phyloP scores from a whole-genome alignment of 2,113 vertebrate genomes.

The Hylia prasina region DNA sequence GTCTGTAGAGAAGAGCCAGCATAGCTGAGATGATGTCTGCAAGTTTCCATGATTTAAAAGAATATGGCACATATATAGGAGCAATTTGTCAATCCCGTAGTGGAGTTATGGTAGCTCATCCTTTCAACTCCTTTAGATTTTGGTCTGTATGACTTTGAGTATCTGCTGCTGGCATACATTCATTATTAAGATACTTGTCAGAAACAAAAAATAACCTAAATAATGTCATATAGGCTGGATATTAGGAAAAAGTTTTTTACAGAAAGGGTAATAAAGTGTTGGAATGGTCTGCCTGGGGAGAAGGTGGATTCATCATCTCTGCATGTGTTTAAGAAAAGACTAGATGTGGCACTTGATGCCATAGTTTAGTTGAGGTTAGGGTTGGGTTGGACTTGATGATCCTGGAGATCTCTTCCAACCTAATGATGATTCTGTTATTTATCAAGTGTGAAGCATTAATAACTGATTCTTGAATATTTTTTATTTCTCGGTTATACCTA shows the following conservation, averaged over 20 bases:
- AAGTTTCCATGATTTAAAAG: not conserved
- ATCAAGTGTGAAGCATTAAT: not conserved
- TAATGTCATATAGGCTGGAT: too few relatives aligned
- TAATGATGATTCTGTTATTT: too few relatives aligned
- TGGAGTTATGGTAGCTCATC: not conserved
- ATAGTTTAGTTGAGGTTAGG: too few relatives aligned
- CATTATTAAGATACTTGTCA: not conserved
- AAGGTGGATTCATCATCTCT: too few relatives aligned
- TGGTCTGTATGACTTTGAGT: not conserved
- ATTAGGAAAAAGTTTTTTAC: too few relatives aligned
- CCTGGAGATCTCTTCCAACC: too few relatives aligned
- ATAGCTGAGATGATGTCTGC: not conserved
- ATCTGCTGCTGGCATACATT: not conserved
- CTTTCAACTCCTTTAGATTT: not conserved
- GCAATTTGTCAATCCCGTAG: not conserved
- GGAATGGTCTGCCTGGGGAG: too few relatives aligned
- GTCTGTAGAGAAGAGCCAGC: not conserved
- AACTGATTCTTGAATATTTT: not conserved
- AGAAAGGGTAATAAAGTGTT: too few relatives aligned
- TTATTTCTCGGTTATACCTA: not conserved
- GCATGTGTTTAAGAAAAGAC: too few relatives aligned
- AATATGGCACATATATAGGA: not conserved
- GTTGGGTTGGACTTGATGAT: too few relatives aligned
- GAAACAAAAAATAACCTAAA: not conserved
- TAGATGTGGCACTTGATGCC: too few relatives aligned